phyloP scores from a whole-genome alignment of 2,888 invertebrate species.

The Acleris cristana region DNA sequence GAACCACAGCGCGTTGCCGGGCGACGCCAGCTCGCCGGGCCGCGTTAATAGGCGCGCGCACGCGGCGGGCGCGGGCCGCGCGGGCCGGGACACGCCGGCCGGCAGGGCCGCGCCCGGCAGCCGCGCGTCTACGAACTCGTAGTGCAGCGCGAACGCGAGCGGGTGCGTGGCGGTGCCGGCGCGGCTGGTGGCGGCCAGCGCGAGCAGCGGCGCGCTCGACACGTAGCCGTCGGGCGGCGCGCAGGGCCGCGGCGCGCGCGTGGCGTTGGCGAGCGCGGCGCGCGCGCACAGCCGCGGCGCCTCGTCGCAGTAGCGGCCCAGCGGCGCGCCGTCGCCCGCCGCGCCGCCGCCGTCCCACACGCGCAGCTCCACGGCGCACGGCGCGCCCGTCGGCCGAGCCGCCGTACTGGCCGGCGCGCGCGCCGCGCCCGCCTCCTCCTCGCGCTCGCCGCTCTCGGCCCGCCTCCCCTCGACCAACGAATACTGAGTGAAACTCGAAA shows the following conservation, averaged over 20 bases:
- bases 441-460: slow-evolving; percentile 82
- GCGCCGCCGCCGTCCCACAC: slow-evolving; percentile 89
- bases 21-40: slow-evolving; percentile 86
- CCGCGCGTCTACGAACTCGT: slow-evolving; percentile 93
- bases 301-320: slow-evolving; percentile 89
- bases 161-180: slow-evolving; percentile 92
- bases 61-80: slow-evolving; percentile 60
- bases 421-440: slow-evolving; percentile 43
- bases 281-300: slow-evolving; percentile 93
- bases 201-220: slow-evolving; percentile 64
- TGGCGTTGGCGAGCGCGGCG: slow-evolving; percentile 88
- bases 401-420: slow-evolving; percentile 40
- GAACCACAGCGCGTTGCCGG: slow-evolving; percentile 92
- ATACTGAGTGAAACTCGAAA: slow-evolving; percentile 92
- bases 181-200: slow-evolving; percentile 78
- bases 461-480: slow-evolving; percentile 84
- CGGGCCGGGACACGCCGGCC: slow-evolving; percentile 58
- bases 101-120: slow-evolving; percentile 88
- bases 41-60: slow-evolving; percentile 67
- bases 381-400: slow-evolving; percentile 39
- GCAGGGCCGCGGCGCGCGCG: slow-evolving; percentile 91
- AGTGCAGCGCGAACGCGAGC: slow-evolving; percentile 88
- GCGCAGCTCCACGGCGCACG: slow-evolving; percentile 88
- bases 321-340: slow-evolving; percentile 62
- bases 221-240: slow-evolving; percentile 92